Evolutionary conservation across 2,888 invertebrate species (phyloP).

Genomic region (Teleiodes luculella): DNA sequence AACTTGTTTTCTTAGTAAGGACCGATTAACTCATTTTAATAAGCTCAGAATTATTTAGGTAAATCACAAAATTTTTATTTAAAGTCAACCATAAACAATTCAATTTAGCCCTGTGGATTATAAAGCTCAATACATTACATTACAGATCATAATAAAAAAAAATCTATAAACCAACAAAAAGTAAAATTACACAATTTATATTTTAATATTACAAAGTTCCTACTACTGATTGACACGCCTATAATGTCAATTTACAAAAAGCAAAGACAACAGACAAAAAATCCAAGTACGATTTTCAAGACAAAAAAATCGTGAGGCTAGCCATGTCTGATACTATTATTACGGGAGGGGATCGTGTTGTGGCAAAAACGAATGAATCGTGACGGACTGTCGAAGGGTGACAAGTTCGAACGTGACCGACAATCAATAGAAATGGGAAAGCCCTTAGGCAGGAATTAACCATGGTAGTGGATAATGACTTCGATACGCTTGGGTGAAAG

Average conservation of each 20-base stretch:
- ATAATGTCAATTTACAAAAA: neutral
- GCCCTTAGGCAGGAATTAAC: conserved; percentile 3
- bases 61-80: too few species aligned
- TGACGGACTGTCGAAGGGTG: neutral
- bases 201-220: too few species aligned
- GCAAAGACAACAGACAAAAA: neutral
- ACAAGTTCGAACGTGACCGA: neutral
- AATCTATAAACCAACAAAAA: too few species aligned
- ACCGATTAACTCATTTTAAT: too few species aligned
- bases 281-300: neutral
- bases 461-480: neutral
- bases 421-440: conserved; percentile 13
- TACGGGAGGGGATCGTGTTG: neutral
- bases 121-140: too few species aligned
- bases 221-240: neutral
- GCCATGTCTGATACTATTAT: neutral
- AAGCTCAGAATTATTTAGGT: too few species aligned
- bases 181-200: too few species aligned
- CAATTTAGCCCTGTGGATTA: too few species aligned
- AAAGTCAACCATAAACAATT: too few species aligned
- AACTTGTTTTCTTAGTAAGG: too few species aligned
- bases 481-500: too few species aligned
- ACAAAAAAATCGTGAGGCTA: conserved; percentile 1
- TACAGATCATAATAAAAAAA: too few species aligned
- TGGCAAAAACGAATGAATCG: neutral